phyloP scores from a whole-genome alignment of 92 coral and sea anemone species.

The Heliopora coerulea region DNA sequence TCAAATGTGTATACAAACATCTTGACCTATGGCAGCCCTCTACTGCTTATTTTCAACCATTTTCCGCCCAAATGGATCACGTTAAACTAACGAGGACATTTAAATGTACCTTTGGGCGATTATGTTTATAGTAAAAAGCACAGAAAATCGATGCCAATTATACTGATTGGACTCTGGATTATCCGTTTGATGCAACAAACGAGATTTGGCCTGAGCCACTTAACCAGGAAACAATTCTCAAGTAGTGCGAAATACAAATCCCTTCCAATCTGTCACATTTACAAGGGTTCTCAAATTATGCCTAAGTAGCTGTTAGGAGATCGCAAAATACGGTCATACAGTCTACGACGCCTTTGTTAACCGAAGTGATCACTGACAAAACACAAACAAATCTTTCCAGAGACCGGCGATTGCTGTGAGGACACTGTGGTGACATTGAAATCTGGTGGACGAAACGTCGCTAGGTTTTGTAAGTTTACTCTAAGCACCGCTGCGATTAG shows the following conservation, averaged over 20 bases:
- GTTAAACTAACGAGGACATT: not conserved
- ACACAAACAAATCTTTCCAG: not conserved
- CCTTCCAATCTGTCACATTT: slow-evolving; percentile 38
- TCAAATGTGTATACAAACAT: not conserved
- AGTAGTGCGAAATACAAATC: slow-evolving; percentile 13
- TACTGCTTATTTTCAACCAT: not conserved
- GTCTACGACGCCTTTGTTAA: not conserved
- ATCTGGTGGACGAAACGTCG: not conserved
- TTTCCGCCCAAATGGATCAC: not conserved
- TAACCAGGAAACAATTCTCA: slow-evolving; percentile 23
- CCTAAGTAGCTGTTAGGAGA: slow-evolving; percentile 8
- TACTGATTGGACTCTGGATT: not conserved
- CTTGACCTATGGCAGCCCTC: not conserved
- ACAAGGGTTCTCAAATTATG: slow-evolving; percentile 26
- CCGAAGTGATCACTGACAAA: not conserved
- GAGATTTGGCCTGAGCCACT: slow-evolving; percentile 1
- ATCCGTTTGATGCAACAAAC: not conserved
- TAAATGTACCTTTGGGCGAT: not conserved
- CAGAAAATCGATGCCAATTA: slow-evolving; percentile 11
- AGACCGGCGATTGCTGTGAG: not conserved
- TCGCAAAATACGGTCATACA: not conserved
- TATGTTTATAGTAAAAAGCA: not conserved
- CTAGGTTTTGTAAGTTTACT: not conserved
- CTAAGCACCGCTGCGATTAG: slow-evolving; percentile 23
- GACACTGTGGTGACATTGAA: slow-evolving; percentile 1